Conservation (phyloP, 2,797 vertebrate species). For the Spea hammondii region DNA sequence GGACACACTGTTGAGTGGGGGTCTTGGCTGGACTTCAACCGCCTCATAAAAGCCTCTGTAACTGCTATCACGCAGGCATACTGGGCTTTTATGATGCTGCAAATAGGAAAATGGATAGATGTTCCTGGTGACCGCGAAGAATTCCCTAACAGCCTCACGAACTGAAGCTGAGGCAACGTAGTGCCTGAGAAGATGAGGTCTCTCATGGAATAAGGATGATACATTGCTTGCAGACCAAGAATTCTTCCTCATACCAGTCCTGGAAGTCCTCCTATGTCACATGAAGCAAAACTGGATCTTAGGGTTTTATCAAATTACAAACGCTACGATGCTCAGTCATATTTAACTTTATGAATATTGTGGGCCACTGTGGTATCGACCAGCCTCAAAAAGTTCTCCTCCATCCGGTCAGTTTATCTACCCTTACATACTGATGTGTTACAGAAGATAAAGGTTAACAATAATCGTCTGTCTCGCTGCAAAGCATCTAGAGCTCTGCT, state of each 20-base stretch:
- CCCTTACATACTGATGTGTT: no score
- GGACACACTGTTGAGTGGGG: conserved; percentile 59
- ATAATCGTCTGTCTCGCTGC: no score
- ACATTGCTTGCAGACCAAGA: not conserved
- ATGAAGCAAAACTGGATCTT: no score
- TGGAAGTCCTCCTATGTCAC: no score
- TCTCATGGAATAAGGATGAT: not conserved
- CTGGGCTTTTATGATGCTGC: conserved; percentile 19
- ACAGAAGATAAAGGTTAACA: no score
- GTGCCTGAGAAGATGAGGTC: conserved; percentile 2
- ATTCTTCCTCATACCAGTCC: not conserved
- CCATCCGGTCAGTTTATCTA: no score
- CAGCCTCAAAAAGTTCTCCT: no score
- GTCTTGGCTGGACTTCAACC: conserved; percentile 62
- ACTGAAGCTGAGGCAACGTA: not conserved
- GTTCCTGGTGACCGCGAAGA: conserved; percentile 17
- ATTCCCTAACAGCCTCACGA: conserved; percentile 16
- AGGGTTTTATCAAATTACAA: no score
- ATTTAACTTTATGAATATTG: no score
- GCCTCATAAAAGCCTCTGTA: conserved; percentile 61
- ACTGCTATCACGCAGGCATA: conserved; percentile 56
- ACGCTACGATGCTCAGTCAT: no score
- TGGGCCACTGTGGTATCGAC: no score
- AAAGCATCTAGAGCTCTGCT: no score
- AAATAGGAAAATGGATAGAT: conserved; percentile 16